A percentile compares a stretch with the other conserved stretches of the same genome.
phyloP scores from a whole-genome alignment of 1,140 invertebrate species.

The Bombus balteatus region DNA sequence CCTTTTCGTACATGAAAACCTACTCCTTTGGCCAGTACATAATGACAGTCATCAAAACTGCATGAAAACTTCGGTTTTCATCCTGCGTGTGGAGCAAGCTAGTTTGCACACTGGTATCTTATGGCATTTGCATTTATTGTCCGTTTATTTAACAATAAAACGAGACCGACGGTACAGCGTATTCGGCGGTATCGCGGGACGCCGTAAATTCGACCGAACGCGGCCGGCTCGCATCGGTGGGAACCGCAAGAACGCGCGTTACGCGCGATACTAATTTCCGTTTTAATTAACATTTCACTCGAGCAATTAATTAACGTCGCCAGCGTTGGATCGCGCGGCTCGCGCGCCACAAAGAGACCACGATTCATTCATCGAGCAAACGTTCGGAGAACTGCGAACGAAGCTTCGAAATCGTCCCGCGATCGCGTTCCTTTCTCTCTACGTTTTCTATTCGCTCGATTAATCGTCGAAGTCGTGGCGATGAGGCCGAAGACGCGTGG shows the following conservation, averaged over 20 bases:
- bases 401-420: too few species aligned
- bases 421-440: too few species aligned
- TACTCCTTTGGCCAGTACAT: too few species aligned
- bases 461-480: constrained; percentile 37
- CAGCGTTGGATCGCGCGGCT: constrained; percentile 27
- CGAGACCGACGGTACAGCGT: neutral
- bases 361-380: too few species aligned
- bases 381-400: too few species aligned
- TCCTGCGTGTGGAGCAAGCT: too few species aligned
- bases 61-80: too few species aligned
- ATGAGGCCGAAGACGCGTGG: constrained; percentile 9
- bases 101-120: neutral
- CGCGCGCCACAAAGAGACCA: constrained; percentile 8
- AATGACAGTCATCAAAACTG: too few species aligned
- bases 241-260: constrained; percentile 46
- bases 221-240: neutral
- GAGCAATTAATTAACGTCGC: constrained; percentile 60
- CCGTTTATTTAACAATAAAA: constrained; percentile 5
- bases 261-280: constrained; percentile 59
- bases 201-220: constrained; percentile 35
- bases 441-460: neutral
- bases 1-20: too few species aligned
- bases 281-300: constrained; percentile 67
- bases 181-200: constrained; percentile 10
- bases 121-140: neutral